phyloP scores from a whole-genome alignment of 2,888 invertebrate genomes.

The Caenorhabditis sp. region DNA sequence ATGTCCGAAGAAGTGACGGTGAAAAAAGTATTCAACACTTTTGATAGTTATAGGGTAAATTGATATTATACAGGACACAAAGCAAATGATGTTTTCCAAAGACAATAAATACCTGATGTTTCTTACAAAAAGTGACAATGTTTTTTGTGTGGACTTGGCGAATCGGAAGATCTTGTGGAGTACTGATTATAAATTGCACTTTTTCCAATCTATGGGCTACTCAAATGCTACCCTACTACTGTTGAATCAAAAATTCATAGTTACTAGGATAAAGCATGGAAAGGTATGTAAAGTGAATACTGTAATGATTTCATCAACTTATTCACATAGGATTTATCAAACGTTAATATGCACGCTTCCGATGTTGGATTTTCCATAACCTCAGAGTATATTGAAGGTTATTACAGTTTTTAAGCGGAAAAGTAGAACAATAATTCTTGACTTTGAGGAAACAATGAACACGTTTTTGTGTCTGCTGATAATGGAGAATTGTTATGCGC shows the following conservation, averaged over 20 bases:
- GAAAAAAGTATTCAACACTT: conserved; percentile 37
- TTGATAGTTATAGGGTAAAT: neutral
- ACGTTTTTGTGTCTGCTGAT: conserved; percentile 40
- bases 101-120: conserved; percentile 61
- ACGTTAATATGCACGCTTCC: conserved; percentile 66
- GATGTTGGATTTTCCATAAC: conserved; percentile 62
- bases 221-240: conserved; percentile 49
- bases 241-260: conserved; percentile 60
- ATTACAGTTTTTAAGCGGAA: conserved; percentile 11
- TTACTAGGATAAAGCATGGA: conserved; percentile 60
- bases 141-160: conserved; percentile 48
- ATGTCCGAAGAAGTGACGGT: conserved; percentile 46
- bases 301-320: neutral
- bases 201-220: conserved; percentile 58
- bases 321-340: conserved; percentile 58
- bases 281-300: conserved; percentile 25
- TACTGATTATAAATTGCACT: conserved; percentile 64
- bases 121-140: conserved; percentile 60
- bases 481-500: conserved; percentile 47
- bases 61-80: conserved; percentile 50
- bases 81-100: conserved; percentile 60
- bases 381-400: conserved; percentile 56
- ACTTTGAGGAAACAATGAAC: conserved; percentile 44
- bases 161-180: conserved; percentile 59
- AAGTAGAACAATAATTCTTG: conserved; percentile 2